A percentile compares a stretch with the other conserved stretches of the same genome.
Evolutionary conservation across 2,113 vertebrate genomes (phyloP).

Genomic region (Xiphorhynchus elegans): DNA sequence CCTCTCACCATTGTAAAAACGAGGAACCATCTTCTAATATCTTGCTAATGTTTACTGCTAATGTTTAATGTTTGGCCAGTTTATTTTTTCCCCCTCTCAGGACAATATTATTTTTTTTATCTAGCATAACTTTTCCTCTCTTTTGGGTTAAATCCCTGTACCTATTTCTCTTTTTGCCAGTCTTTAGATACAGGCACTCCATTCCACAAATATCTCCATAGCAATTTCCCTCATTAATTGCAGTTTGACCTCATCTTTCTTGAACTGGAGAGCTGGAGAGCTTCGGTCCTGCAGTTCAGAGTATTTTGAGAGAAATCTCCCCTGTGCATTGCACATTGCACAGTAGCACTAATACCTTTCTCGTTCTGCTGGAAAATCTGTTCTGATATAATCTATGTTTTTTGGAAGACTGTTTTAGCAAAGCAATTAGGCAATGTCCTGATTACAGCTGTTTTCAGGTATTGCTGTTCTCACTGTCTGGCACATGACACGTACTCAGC

Average conservation of each 20-base stretch:
- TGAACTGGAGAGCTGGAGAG: neutral
- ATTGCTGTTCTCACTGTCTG: neutral
- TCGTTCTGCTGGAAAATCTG: neutral
- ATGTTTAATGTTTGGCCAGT: neutral
- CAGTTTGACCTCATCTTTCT: neutral
- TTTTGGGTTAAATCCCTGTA: neutral
- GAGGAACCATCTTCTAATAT: neutral
- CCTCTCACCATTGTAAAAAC: neutral
- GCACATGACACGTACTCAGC: accelerated
- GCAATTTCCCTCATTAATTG: neutral
- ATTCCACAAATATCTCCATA: neutral
- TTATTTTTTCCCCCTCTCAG: neutral
- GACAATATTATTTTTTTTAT: neutral
- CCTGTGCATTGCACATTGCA: neutral
- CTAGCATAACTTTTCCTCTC: neutral
- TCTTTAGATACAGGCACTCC: neutral
- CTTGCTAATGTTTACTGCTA: neutral
- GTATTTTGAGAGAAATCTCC: neutral
- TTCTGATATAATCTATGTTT: neutral
- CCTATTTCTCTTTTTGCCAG: neutral
- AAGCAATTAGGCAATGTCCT: neutral
- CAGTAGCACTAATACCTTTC: neutral
- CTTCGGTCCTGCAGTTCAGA: neutral
- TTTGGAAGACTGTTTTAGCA: neutral
- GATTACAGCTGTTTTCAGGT: neutral